Conservation (phyloP, 2,113 vertebrate species). For the Ciconia maguari region DNA sequence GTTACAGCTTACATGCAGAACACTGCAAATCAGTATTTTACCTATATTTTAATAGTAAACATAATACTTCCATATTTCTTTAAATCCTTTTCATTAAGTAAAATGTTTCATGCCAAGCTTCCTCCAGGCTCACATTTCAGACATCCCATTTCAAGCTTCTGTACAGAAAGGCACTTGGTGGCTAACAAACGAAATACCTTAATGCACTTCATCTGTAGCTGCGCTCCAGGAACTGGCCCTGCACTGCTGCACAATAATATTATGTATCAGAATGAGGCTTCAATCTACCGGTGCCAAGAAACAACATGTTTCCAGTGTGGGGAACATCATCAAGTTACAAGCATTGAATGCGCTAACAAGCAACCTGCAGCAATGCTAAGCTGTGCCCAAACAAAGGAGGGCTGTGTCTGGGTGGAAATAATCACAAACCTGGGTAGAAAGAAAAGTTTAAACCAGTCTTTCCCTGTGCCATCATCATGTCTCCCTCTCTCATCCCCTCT, state of each 20-base stretch:
- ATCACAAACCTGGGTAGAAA: constrained; percentile 34
- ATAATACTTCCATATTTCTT: constrained; percentile 61
- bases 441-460: constrained; percentile 62
- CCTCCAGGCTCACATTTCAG: constrained; percentile 56
- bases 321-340: constrained; percentile 60
- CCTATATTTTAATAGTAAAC: constrained; percentile 46
- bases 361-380: constrained; percentile 57
- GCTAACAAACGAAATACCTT: constrained; percentile 69
- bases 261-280: neutral
- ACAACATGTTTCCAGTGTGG: constrained; percentile 28
- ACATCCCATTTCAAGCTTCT: constrained; percentile 47
- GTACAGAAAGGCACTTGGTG: constrained; percentile 19
- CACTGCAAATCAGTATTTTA: constrained; percentile 35
- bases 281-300: neutral
- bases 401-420: constrained; percentile 47
- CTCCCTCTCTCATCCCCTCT: neutral
- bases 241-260: neutral
- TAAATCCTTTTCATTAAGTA: constrained; percentile 64
- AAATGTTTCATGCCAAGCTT: constrained; percentile 58
- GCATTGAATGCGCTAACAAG: constrained; percentile 3
- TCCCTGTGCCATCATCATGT: neutral
- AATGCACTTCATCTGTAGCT: constrained; percentile 56
- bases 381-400: constrained; percentile 37
- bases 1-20: constrained; percentile 33
- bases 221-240: neutral